phyloP scores from a whole-genome alignment of 2,797 vertebrate genomes.

The Benthosema pterotum region DNA sequence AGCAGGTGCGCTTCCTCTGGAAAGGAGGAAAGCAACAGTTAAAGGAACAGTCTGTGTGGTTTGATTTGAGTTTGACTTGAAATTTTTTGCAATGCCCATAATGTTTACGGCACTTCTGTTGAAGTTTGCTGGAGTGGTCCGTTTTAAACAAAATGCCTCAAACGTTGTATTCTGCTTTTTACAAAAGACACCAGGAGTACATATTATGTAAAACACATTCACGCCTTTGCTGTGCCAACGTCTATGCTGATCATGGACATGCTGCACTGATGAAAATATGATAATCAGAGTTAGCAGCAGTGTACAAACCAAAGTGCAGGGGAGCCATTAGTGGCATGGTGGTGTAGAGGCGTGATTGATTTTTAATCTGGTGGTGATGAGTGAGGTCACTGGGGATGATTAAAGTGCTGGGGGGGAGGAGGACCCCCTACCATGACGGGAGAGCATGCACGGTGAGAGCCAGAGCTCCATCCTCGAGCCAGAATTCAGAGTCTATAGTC shows the following conservation, averaged over 20 bases:
- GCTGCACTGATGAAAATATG: constrained; percentile 61
- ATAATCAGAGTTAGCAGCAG: constrained; percentile 45
- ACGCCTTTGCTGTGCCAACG: constrained; percentile 17
- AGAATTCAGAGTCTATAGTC: too few relatives aligned
- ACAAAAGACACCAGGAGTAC: too few relatives aligned
- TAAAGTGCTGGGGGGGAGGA: constrained; percentile 57
- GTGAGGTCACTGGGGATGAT: constrained; percentile 73
- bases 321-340: constrained; percentile 14
- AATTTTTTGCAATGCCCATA: too few relatives aligned
- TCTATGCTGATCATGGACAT: constrained; percentile 56
- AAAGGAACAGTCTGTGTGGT: too few relatives aligned
- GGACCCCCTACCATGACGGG: constrained; percentile 50
- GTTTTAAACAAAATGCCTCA: too few relatives aligned
- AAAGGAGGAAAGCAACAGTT: too few relatives aligned
- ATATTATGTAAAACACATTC: too few relatives aligned
- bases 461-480: constrained; percentile 51
- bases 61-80: too few relatives aligned
- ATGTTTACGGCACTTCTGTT: too few relatives aligned
- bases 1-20: too few relatives aligned
- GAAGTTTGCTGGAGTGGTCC: too few relatives aligned
- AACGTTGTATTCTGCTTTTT: too few relatives aligned
- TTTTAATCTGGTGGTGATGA: constrained; percentile 78
- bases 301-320: constrained; percentile 50
- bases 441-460: neutral
- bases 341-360: constrained; percentile 58